Conservation (phyloP, 2,888 invertebrate species). For the Anthophora plumipes region DNA sequence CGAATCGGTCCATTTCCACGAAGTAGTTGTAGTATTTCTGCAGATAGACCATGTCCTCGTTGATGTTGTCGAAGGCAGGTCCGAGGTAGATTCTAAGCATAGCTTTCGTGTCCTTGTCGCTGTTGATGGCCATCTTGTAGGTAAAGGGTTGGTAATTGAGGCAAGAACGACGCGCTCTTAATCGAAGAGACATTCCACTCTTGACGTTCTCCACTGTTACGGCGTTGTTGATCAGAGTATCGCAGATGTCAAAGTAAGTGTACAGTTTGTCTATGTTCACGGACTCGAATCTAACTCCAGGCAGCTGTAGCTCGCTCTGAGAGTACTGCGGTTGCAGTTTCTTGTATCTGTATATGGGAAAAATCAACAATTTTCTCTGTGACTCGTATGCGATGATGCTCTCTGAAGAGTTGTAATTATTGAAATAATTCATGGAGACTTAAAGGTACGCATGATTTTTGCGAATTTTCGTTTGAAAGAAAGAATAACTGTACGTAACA, state of each 20-base stretch:
- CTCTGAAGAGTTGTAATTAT: too few species aligned
- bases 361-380: background rate
- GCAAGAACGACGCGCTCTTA: conserved; percentile 88
- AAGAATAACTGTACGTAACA: too few species aligned
- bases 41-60: conserved; percentile 85
- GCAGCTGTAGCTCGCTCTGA: conserved; percentile 86
- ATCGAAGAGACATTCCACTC: conserved; percentile 85
- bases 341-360: conserved; percentile 85
- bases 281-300: conserved; percentile 87
- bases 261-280: conserved; percentile 89
- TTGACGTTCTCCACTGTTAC: conserved; percentile 85
- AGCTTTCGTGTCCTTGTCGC: conserved; percentile 87
- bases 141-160: conserved; percentile 90
- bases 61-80: conserved; percentile 88
- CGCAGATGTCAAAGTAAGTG: conserved; percentile 89
- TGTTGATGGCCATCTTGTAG: conserved; percentile 87
- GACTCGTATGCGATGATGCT: too few species aligned
- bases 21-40: conserved; percentile 85
- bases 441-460: too few species aligned
- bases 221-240: conserved; percentile 88
- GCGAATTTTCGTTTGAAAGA: too few species aligned
- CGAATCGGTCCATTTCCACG: conserved; percentile 87
- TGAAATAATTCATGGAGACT: too few species aligned
- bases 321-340: conserved; percentile 87
- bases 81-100: conserved; percentile 89